These are phyloP conservation scores for Euura saliciscinereae DNA, from an alignment of 1,140 invertebrate species.

Conservation along the genomic window DNA sequence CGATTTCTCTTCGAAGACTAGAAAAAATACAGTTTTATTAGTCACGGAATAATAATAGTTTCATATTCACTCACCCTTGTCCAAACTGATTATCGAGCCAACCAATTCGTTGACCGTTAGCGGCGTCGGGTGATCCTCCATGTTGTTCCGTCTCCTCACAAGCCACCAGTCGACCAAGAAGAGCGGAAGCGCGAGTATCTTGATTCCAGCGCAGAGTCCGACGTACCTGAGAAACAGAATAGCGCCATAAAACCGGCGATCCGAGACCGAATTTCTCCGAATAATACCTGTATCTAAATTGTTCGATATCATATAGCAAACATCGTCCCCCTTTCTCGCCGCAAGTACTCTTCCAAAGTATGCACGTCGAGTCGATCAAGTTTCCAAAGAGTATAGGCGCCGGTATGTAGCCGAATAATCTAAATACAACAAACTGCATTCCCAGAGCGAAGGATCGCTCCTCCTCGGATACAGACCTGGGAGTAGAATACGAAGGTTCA, in stretches of 20 bases:
- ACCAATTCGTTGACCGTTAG: conserved; percentile 80
- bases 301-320: conserved; percentile 91
- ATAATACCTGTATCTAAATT: conserved; percentile 85
- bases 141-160: conserved; percentile 76
- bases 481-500: conserved; percentile 19
- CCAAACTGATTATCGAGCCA: conserved; percentile 85
- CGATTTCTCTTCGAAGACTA: conserved; percentile 73
- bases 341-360: conserved; percentile 92
- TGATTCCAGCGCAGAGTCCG: conserved; percentile 88
- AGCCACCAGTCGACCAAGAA: conserved; percentile 90
- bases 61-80: conserved; percentile 72
- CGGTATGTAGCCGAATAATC: conserved; percentile 94
- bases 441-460: conserved; percentile 95
- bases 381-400: conserved; percentile 95
- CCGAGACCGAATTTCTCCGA: neutral
- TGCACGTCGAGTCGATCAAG: conserved; percentile 92
- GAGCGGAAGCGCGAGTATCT: conserved; percentile 83
- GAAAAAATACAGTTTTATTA: conserved; percentile 26
- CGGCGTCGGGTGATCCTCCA: conserved; percentile 72
- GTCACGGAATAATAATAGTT: conserved; percentile 12
- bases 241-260: conserved; percentile 16
- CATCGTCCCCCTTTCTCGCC: conserved; percentile 87
- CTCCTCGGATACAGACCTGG: conserved; percentile 87
- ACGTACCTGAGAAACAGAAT: conserved; percentile 73
- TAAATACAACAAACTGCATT: conserved; percentile 96